These are phyloP conservation scores for Desmophyllum pertusum DNA, from an alignment of 92 coral and sea anemone species.

Conservation along the genomic window DNA sequence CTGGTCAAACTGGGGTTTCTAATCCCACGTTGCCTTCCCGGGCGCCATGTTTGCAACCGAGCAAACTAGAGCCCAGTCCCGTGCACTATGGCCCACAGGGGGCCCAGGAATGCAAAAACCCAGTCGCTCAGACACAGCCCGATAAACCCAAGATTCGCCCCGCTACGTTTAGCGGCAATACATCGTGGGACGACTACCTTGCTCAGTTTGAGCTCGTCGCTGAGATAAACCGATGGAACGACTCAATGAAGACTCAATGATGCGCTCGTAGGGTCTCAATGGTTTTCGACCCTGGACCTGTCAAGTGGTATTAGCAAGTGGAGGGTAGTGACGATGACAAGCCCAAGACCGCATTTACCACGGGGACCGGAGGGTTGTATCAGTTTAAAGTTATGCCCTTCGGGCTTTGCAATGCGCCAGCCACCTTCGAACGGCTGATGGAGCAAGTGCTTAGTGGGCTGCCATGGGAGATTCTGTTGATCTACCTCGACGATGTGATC, in stretches of 20 bases:
- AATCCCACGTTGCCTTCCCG: too few species aligned
- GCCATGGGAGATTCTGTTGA: slow-evolving; percentile 30
- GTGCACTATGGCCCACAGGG: too few species aligned
- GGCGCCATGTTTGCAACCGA: too few species aligned
- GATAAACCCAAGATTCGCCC: too few species aligned
- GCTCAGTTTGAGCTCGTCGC: slow-evolving; percentile 54
- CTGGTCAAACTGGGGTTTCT: too few species aligned
- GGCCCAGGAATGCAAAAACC: too few species aligned
- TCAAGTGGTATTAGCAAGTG: slow-evolving; percentile 23
- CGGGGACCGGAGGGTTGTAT: background rate
- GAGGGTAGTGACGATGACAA: slow-evolving; percentile 7
- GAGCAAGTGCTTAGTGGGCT: slow-evolving; percentile 35
- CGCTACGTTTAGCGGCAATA: slow-evolving; percentile 1
- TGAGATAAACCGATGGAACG: slow-evolving; percentile 35
- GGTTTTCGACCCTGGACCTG: slow-evolving; percentile 54
- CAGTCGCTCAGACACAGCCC: too few species aligned
- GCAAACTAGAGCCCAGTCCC: too few species aligned
- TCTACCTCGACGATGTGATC: slow-evolving; percentile 28
- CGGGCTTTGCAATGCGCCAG: slow-evolving; percentile 21
- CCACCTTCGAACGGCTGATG: slow-evolving; percentile 41
- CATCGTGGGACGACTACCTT: slow-evolving; percentile 39
- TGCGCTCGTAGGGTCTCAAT: slow-evolving; percentile 35
- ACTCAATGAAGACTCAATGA: slow-evolving; percentile 32
- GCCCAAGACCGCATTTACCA: slow-evolving; percentile 41
- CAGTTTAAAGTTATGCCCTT: slow-evolving; percentile 27